Base-by-base conservation (phyloP, 2,888 invertebrate species). In the Apeira syringaria region DNA sequence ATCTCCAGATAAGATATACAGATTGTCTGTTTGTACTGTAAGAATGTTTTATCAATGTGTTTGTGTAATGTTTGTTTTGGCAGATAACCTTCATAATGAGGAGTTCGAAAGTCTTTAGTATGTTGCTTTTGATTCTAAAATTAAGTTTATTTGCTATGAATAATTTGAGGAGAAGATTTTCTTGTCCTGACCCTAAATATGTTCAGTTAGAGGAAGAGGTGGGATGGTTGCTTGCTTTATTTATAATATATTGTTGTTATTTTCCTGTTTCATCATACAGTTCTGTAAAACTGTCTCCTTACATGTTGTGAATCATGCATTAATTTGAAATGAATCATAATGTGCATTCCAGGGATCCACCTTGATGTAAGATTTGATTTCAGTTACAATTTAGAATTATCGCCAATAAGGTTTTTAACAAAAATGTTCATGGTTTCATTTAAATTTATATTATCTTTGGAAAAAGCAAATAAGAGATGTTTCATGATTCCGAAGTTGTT, bases 1-100 rank as follows among this genome's bases (percentile, higher is more conserved):
- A 74, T 78, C 74, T 68, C 51, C 5, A 68, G 76, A 80, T 80
- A 77, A 80, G 79, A 78, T 78, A 74, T 45, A 47, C 40, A 47
- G 37, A 47, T 44, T 46, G 46, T 31, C 44, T 64, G 52, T 63
- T 64, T 64, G 57, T 56, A 53, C 56, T 50, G 29, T 54, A 56
- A 59, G 56, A 43, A 30, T 48, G 47, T 22, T 49, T 53, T 56
- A 56, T 53, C 56, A 53, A 49, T 41, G 45, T 53, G 55, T 43
- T 52, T 52, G 59, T 59, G 59, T 66, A 64, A 53, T 72, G 62
- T 74, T 74, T 73, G 61, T 73, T 70, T 74, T 66, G 56, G 37
- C 50, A 60, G 69, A 68, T 72, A 64, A 61, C 59, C 48, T 48
- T 47, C 45, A 37, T 52, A 49, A 41, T 38, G 53, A 59, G 42